Conservation (phyloP, 2,797 vertebrate genomes). For the Pseudocheirus occidentalis region DNA sequence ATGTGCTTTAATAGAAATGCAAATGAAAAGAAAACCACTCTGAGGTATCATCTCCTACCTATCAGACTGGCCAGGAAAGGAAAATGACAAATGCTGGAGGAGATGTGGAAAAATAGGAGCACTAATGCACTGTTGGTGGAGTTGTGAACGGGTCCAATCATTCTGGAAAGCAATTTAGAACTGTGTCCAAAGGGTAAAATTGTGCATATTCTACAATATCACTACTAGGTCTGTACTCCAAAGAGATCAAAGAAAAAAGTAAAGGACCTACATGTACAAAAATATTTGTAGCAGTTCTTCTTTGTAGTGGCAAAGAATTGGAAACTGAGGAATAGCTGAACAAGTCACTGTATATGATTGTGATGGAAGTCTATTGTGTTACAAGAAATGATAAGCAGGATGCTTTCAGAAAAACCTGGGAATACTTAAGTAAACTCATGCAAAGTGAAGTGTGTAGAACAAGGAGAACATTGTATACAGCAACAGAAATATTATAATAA, state of each 20-base stretch:
- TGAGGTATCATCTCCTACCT: background rate
- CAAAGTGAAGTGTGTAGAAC: too few relatives aligned
- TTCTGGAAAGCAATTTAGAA: background rate
- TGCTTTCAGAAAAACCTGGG: too few relatives aligned
- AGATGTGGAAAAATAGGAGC: background rate
- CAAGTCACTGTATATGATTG: background rate
- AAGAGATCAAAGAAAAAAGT: background rate
- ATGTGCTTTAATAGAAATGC: background rate
- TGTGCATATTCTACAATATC: background rate
- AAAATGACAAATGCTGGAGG: background rate
- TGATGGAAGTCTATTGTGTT: too few relatives aligned
- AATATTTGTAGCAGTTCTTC: background rate
- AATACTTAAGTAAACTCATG: too few relatives aligned
- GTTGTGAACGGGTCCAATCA: background rate
- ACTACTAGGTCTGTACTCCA: background rate
- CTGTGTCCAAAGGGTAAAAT: background rate
- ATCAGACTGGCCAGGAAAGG: background rate
- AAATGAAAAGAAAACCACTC: background rate
- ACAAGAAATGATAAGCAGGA: too few relatives aligned
- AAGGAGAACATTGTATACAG: too few relatives aligned
- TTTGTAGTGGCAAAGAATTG: background rate
- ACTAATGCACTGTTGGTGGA: background rate
- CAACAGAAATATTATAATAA: too few relatives aligned
- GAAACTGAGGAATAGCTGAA: background rate
- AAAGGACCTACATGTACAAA: background rate